Conservation (phyloP, 2,797 vertebrate genomes). For the Onychomys arenicola region DNA sequence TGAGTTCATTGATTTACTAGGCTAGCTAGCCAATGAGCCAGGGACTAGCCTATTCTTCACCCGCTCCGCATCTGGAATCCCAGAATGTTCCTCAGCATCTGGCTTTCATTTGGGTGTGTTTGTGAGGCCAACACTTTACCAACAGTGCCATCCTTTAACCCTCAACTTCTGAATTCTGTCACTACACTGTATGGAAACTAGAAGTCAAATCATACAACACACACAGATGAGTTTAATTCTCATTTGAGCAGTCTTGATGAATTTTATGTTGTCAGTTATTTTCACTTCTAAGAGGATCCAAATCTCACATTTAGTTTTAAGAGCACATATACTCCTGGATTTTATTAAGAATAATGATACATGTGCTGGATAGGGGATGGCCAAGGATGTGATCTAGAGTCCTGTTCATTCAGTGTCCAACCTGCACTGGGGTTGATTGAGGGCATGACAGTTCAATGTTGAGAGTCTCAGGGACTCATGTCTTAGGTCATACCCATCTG, state of each 20-base stretch:
- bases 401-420: not conserved
- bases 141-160: not conserved
- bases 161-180: not conserved
- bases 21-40: not conserved
- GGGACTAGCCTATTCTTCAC: not conserved
- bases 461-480: not conserved
- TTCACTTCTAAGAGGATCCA: not conserved
- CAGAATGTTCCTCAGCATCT: not conserved
- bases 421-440: not conserved
- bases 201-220: rapidly evolving
- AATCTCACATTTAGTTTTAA: not conserved
- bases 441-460: not conserved
- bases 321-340: not conserved
- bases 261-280: not conserved
- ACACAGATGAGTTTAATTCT: not conserved
- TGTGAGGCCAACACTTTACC: not conserved
- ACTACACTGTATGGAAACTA: not conserved
- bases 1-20: not conserved
- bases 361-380: too few species aligned
- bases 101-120: not conserved
- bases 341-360: not conserved
- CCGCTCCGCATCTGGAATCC: not conserved
- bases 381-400: not conserved
- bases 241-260: not conserved
- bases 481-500: not conserved